phyloP scores from a whole-genome alignment of 2,113 vertebrate species.

The Istiophorus platypterus region DNA sequence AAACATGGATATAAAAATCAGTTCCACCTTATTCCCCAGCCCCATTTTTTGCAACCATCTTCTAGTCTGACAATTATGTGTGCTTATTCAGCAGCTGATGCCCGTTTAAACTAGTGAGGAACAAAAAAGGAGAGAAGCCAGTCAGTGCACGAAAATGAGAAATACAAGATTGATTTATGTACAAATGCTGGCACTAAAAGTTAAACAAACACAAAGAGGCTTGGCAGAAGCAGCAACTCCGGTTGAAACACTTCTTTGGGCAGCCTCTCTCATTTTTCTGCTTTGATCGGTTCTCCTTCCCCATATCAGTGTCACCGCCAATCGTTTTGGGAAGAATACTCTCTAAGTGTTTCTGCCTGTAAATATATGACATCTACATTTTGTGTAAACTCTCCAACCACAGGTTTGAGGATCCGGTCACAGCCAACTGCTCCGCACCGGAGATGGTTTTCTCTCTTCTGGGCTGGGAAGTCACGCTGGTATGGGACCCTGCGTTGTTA shows the following conservation, averaged over 20 bases:
- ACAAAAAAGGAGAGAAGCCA: background rate
- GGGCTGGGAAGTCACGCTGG: constrained; percentile 59
- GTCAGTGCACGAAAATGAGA: background rate
- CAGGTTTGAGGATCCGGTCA: constrained; percentile 74
- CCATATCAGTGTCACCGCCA: background rate
- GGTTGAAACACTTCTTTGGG: background rate
- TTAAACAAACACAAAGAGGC: background rate
- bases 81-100: background rate
- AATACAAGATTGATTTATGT: background rate
- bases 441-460: fast-evolving
- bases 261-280: too few species aligned
- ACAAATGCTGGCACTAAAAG: background rate
- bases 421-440: constrained; percentile 65
- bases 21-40: too few species aligned
- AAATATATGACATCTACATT: background rate
- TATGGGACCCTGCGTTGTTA: constrained; percentile 2
- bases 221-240: too few species aligned
- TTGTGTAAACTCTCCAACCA: background rate
- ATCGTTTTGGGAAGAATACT: background rate
- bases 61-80: too few species aligned
- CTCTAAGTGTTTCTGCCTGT: background rate
- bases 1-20: too few species aligned
- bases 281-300: background rate
- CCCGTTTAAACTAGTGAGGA: background rate
- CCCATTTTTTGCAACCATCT: too few species aligned